Conservation (phyloP, 2,113 vertebrate species). For the Bufo gargarizans region DNA sequence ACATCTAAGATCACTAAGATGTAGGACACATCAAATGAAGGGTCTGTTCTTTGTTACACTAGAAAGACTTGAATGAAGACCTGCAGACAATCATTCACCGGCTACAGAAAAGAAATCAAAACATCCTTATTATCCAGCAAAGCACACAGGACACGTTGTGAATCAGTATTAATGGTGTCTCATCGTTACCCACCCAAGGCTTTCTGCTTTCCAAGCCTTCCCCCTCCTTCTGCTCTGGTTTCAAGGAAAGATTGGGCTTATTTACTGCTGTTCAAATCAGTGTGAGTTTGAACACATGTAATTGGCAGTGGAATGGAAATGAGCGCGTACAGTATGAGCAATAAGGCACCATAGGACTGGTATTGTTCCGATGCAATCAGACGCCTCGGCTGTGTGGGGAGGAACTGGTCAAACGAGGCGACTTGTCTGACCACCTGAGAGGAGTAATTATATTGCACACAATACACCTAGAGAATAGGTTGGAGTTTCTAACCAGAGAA, state of each 20-base stretch:
- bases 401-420: conserved; percentile 24
- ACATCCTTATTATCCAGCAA: conserved; percentile 35
- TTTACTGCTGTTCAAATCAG: conserved; percentile 44
- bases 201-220: conserved; percentile 21
- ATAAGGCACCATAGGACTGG: conserved; percentile 45
- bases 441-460: conserved; percentile 53
- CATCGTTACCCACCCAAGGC: conserved; percentile 25
- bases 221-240: neutral
- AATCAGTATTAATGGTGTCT: conserved; percentile 39
- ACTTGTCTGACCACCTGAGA: conserved; percentile 55
- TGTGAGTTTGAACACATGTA: conserved; percentile 45
- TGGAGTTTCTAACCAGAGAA: conserved; percentile 31
- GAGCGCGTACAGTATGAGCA: conserved; percentile 45
- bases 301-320: conserved; percentile 46
- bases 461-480: conserved; percentile 42
- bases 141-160: conserved; percentile 12
- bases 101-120: conserved; percentile 38
- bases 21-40: neutral
- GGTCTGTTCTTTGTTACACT: conserved; percentile 9
- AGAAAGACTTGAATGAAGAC: conserved; percentile 30
- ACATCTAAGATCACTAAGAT: neutral
- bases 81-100: conserved; percentile 17
- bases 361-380: conserved; percentile 57
- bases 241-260: conserved; percentile 32
- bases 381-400: conserved; percentile 44